A percentile compares a stretch with the other conserved stretches of the same genome.
phyloP scores from a whole-genome alignment of 2,113 vertebrate genomes.

The Microtus montanus region DNA sequence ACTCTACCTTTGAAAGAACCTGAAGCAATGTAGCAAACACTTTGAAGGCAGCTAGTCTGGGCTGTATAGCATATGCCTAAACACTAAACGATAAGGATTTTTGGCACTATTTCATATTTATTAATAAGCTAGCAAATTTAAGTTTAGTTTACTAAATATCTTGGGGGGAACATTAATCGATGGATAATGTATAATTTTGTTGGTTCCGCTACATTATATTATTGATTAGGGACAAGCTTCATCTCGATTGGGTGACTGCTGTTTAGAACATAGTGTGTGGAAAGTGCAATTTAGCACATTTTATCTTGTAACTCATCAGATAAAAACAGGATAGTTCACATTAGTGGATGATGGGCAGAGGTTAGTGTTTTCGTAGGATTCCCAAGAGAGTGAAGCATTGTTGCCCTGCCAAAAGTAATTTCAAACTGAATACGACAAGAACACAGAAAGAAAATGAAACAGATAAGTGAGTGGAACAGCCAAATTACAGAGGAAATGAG shows the following conservation, averaged over 20 bases:
- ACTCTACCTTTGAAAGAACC: neutral
- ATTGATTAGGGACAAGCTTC: neutral
- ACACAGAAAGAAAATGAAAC: neutral
- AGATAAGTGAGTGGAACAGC: neutral
- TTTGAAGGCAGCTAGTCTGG: neutral
- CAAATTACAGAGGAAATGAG: neutral
- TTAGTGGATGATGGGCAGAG: no score
- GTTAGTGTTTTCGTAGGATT: neutral
- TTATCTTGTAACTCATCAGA: neutral
- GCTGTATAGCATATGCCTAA: neutral
- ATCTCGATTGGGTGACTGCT: neutral
- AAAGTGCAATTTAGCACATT: neutral
- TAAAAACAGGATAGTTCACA: fast-evolving
- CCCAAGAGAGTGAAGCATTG: neutral
- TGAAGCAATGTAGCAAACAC: neutral
- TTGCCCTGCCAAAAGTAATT: neutral
- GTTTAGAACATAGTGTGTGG: neutral
- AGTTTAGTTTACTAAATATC: neutral
- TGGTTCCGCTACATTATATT: neutral
- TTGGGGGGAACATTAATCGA: neutral
- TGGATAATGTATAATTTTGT: neutral
- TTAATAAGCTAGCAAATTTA: neutral
- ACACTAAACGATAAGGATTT: neutral
- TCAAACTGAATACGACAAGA: neutral
- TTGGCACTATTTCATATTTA: neutral